Evolutionary conservation across 30 jellyfish, hydroid and myxozoan genomes (phyloP).

Genomic region (Chironex yamaguchii): DNA sequence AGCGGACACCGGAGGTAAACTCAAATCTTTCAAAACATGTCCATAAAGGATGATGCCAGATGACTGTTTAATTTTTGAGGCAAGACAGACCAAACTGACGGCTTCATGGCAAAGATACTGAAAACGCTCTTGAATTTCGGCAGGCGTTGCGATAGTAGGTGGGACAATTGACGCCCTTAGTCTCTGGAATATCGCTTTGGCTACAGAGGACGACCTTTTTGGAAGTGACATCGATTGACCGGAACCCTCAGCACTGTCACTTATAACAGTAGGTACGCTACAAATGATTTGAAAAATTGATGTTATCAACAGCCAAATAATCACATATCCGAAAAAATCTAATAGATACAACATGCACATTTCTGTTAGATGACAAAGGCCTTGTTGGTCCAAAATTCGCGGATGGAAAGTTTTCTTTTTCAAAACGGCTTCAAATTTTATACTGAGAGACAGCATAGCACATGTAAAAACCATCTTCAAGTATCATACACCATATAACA

Average conservation of each 20-base stretch:
- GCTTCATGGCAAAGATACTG: constrained; percentile 76
- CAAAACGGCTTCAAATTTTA: too few relatives aligned
- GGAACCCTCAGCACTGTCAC: not conserved
- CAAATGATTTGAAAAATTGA: too few relatives aligned
- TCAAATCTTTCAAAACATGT: constrained; percentile 48
- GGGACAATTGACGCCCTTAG: constrained; percentile 73
- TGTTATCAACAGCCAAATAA: too few relatives aligned
- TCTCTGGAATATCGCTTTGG: constrained; percentile 68
- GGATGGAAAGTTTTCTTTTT: too few relatives aligned
- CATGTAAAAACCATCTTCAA: too few relatives aligned
- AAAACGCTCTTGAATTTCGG: constrained; percentile 89
- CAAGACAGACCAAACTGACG: constrained; percentile 75
- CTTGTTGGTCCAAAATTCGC: too few relatives aligned
- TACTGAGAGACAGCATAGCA: too few relatives aligned
- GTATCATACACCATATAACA: too few relatives aligned
- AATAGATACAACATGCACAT: too few relatives aligned
- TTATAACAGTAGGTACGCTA: too few relatives aligned
- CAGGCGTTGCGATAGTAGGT: constrained; percentile 86
- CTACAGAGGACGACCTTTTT: constrained; percentile 67
- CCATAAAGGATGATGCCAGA: constrained; percentile 75
- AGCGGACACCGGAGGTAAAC: not conserved
- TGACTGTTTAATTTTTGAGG: constrained; percentile 44
- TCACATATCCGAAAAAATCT: too few relatives aligned
- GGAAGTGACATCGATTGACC: not conserved
- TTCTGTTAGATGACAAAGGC: too few relatives aligned